Evolutionary conservation across 2,113 vertebrate species (phyloP), one percentile per base, ranked within the genome.

Genomic region (Phyllostomus hastatus): DNA sequence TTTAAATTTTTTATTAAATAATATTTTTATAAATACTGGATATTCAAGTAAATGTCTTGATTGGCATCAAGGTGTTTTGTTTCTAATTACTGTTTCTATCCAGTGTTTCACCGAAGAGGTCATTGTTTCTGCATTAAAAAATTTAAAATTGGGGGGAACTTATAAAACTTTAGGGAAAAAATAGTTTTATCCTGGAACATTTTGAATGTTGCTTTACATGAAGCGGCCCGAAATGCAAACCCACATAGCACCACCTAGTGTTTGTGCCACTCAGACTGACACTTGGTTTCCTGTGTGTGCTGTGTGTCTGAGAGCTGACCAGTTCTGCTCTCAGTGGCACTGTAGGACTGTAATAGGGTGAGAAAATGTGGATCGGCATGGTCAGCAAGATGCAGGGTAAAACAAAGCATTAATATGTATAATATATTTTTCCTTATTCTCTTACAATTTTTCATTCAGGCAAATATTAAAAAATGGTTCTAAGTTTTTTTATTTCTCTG

Each of bases 231-330:
- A 22, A 43, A 43, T 52, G n/a, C 20, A 43, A 92, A 26, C 88
- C 96, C 48, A 0, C 57, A 87, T 57, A 97, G 98, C 97, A 94
- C 98, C 98, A 98, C 97, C 98, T n/a, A 95, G 98, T 97, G 98
- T 95, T 72, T 1, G 0, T 88, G 9, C 52, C 6, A 0, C 17
- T 80, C 26, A 48, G 22, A 59, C 11, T 88, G 87, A 96, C 87
- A 20, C 70, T 20, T 0, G 82, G 95, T 88, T 97, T 93, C 35
- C 96, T 83, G 20, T 90, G 95, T 95, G 87, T 88, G n/a, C 57
- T 93, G 64, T 95, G 93, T 97, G 87, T 97, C 83, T 97, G 61
- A 92, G 88, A 76, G 80, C 7, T 90, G 57, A 87, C 12, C 46
- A 90, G 87, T 22, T 90, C 14, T 66, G 93, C 92, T 96, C 11